phyloP scores from a whole-genome alignment of 2,888 invertebrate genomes.

The Diaprepes abbreviatus region DNA sequence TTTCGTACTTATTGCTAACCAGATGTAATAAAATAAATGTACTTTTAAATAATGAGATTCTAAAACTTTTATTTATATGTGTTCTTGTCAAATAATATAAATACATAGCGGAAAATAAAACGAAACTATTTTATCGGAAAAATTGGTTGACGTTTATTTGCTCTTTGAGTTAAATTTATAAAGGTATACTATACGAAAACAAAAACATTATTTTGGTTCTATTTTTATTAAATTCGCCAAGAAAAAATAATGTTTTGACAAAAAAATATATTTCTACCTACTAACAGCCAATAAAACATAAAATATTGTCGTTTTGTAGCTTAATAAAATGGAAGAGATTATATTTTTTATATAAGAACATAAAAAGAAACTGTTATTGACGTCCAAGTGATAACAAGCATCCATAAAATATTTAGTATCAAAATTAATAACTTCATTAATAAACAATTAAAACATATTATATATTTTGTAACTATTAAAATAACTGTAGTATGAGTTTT shows the following conservation, averaged over 20 bases:
- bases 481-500: too few species aligned
- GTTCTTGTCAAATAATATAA: too few species aligned
- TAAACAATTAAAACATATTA: too few species aligned
- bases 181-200: slow-evolving; percentile 9
- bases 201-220: slow-evolving; percentile 8
- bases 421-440: too few species aligned
- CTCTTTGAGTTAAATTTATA: slow-evolving; percentile 5
- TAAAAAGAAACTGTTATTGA: too few species aligned
- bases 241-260: slow-evolving; percentile 2
- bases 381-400: too few species aligned
- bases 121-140: neutral
- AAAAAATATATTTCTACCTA: neutral
- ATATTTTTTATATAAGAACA: neutral
- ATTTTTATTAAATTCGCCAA: slow-evolving; percentile 4
- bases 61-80: too few species aligned
- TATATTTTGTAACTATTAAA: too few species aligned
- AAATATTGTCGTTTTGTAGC: slow-evolving; percentile 5
- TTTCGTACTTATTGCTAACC: too few species aligned
- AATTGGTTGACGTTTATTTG: slow-evolving; percentile 5
- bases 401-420: too few species aligned
- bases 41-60: too few species aligned
- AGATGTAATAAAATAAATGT: too few species aligned
- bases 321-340: slow-evolving; percentile 2
- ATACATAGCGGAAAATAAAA: neutral
- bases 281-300: slow-evolving; percentile 8